Conservation (phyloP, 2,888 invertebrate genomes). For the Pegoplata infirma region DNA sequence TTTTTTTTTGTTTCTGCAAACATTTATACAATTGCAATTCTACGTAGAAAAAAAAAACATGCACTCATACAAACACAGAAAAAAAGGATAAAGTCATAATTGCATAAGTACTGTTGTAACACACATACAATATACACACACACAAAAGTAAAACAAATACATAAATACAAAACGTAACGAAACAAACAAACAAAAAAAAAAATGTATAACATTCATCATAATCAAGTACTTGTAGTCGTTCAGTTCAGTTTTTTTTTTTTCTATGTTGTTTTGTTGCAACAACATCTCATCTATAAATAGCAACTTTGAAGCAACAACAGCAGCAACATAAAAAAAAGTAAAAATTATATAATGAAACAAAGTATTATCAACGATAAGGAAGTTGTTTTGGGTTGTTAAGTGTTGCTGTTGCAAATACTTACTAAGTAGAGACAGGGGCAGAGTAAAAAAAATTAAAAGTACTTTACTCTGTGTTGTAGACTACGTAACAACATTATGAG, state of each 20-base stretch:
- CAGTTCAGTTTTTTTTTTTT: conserved; percentile 23
- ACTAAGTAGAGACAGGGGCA: conserved; percentile 45
- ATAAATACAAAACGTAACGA: conserved; percentile 37
- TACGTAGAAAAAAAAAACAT: conserved; percentile 15
- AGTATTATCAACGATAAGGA: conserved; percentile 63
- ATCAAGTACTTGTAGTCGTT: conserved; percentile 59
- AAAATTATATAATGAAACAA: conserved; percentile 61
- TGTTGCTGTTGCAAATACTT: conserved; percentile 51
- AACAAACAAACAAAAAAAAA: conserved; percentile 40
- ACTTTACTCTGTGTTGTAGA: conserved; percentile 35
- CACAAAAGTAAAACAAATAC: conserved; percentile 38
- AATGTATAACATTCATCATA: conserved; percentile 62
- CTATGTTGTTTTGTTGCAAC: not conserved
- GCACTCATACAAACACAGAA: conserved; percentile 23
- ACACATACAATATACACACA: conserved; percentile 37
- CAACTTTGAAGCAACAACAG: conserved; percentile 45
- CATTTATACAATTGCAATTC: conserved; percentile 36
- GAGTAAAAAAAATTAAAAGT: conserved; percentile 16
- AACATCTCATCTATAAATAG: conserved; percentile 39
- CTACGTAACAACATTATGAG: conserved; percentile 50
- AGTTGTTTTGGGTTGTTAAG: conserved; percentile 63
- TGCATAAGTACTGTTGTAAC: conserved; percentile 64
- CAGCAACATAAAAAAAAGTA: conserved; percentile 28
- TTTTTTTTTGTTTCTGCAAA: conserved; percentile 14
- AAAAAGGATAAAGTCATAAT: conserved; percentile 65